Base-by-base conservation (phyloP, 2,113 vertebrate species). In the Felis chaus region DNA sequence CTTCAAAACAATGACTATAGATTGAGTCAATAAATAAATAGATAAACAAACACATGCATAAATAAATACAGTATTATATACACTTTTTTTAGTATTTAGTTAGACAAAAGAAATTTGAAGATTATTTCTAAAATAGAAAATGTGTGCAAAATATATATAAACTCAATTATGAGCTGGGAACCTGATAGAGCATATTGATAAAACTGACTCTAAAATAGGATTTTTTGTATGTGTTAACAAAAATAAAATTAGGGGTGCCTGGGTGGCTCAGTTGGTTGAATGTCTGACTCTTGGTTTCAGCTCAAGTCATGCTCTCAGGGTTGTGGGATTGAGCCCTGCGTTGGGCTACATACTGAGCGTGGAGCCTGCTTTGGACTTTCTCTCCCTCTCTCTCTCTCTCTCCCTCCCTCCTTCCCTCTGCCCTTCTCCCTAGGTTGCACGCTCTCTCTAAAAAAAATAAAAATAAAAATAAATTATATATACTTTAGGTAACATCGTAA, bases 111-210 rank as follows among this genome's bases (percentile, higher is more conserved):
- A 69, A 16, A 87, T 41, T 76, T 74, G 15, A 78, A 85, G 53
- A 55, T 88, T 84, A 78, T 63, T 80, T 94, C 23, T 92, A 84
- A 91, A 73, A 86, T 15, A 65, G 9, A 93, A 97, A 81, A 74
- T 50, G 7, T 81, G 5, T 89, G 11, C 57, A 89, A 81, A 94
- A 84, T 4, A 19, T 23, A 45, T 36, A 76, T 74, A 80, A 89
- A 89, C 76, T 36, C 27, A 96, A 41, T 5, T 2, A 41, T 39
- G 14, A 50, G 6, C 41, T 91, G 61, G 29, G 14, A 73, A 79
- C 1, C 68, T 81, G 31, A 57, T 11, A 39, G 1, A 63, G 13
- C 29, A 50, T 27, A 87, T n/a, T 61, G 5, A 69, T 48, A 87
- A 1, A 73, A 61, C 33, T 82, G 61, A 65, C 3, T 81, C 50